These are phyloP conservation scores for Apantesis nais DNA, from an alignment of 2,888 invertebrate species.

Conservation along the genomic window DNA sequence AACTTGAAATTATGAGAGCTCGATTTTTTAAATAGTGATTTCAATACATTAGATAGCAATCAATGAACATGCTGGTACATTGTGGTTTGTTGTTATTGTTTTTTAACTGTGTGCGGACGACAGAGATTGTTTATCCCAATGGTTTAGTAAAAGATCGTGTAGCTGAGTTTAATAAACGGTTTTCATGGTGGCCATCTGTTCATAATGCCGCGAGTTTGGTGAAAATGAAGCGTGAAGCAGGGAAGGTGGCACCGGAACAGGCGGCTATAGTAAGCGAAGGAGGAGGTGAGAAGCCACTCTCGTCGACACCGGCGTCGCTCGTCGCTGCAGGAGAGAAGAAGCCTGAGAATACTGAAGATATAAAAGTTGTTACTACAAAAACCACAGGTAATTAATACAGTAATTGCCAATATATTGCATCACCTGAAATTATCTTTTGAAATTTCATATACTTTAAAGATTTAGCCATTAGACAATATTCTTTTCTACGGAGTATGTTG, in stretches of 20 bases:
- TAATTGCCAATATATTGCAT: not conserved
- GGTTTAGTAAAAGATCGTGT: constrained; percentile 37
- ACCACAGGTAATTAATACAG: constrained; percentile 13
- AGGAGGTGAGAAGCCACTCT: constrained; percentile 41
- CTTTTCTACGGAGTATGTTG: not conserved
- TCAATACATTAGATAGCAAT: constrained; percentile 18
- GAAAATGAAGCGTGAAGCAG: constrained; percentile 48
- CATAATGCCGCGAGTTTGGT: constrained; percentile 57
- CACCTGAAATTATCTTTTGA: not conserved
- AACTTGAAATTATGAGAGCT: constrained; percentile 31
- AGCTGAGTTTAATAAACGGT: constrained; percentile 55
- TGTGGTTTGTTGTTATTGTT: constrained; percentile 62
- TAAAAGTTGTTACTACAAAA: constrained; percentile 1
- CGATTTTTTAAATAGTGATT: constrained; percentile 29
- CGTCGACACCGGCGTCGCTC: constrained; percentile 1
- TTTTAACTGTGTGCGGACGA: constrained; percentile 60
- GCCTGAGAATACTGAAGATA: not conserved
- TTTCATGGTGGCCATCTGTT: constrained; percentile 69
- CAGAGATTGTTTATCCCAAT: constrained; percentile 46
- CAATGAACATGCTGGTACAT: constrained; percentile 57
- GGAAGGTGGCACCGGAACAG: constrained; percentile 16
- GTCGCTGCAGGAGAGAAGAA: not conserved
- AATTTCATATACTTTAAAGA: not conserved
- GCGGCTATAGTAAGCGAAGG: constrained; percentile 26
- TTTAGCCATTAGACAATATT: not conserved